Conservation (phyloP, 2,797 vertebrate species). For the Falco cherrug region DNA sequence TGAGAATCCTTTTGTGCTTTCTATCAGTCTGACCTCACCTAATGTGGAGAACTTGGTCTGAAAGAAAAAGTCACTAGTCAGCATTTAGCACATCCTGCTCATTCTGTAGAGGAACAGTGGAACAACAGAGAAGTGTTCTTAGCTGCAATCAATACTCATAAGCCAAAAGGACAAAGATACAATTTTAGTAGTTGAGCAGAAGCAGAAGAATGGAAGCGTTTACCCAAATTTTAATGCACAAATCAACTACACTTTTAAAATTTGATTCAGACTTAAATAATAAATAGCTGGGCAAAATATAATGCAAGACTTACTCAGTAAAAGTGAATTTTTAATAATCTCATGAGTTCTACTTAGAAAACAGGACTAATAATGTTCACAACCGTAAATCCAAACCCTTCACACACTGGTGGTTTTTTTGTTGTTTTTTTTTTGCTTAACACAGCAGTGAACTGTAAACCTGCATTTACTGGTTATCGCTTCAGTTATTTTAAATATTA, state of each 20-base stretch:
- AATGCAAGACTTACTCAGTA: conserved; percentile 76
- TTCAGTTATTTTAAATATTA: conserved; percentile 75
- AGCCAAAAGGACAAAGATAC: conserved; percentile 42
- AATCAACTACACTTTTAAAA: conserved; percentile 60
- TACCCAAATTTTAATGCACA: conserved; percentile 70
- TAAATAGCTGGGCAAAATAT: conserved; percentile 78
- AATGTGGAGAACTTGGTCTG: neutral
- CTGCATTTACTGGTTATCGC: conserved; percentile 71
- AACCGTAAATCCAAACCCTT: conserved; percentile 81
- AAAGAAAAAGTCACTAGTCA: neutral
- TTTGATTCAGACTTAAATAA: conserved; percentile 71
- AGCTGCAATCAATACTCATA: neutral
- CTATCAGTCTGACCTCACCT: neutral
- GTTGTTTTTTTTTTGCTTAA: conserved; percentile 43
- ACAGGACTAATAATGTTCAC: conserved; percentile 80
- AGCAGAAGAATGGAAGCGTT: conserved; percentile 44
- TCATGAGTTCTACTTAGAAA: conserved; percentile 82
- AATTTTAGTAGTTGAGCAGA: conserved; percentile 26
- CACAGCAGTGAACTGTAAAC: conserved; percentile 81
- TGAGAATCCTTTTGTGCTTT: conserved; percentile 29
- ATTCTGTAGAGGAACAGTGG: neutral
- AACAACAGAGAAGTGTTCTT: neutral
- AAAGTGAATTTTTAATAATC: conserved; percentile 80
- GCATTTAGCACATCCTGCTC: neutral
- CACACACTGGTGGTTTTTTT: conserved; percentile 55